Evolutionary conservation across 2,888 invertebrate genomes (phyloP), one percentile per base, ranked within the genome.

Genomic region (Campaea margaritaria): DNA sequence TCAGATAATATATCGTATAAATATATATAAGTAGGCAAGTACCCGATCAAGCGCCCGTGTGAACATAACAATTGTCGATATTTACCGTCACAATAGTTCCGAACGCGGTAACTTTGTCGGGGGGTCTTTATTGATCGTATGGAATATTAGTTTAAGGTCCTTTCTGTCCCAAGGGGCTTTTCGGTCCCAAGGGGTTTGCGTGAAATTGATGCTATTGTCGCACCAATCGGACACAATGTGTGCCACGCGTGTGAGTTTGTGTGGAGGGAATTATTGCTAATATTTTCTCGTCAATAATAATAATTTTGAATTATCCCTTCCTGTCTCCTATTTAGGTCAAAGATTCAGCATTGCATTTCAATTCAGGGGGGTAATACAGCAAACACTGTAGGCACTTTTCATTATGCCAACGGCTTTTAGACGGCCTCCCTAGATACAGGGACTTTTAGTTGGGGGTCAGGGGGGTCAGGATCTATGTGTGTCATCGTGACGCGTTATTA

Each of bases 151-250:
- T 76, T 78, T 78, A 78, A 61, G 62, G 63, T 57, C 66, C 66
- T 62, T 58, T 69, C 67, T 74, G 73, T 74, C 72, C 68, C 62
- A 65, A 73, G 59, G 62, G 63, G 58, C 63, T 64, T 62, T 54
- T 69, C 64, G 76, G 72, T 72, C 72, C 69, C 62, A 65, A 73
- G 75, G 80, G 75, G 67, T 67, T 69, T 76, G 80, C 79, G 79
- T 83, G 84, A 83, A 85, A 88, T 86, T 79, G 85, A 86, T 81
- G 85, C 85, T 66, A 81, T 87, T 86, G 86, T 68, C 68, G 85
- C 71, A 72, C 66, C 65, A 69, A 70, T 65, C 68, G 70, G 67
- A 69, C 73, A 75, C 75, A 72, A 68, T 73, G 62, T 66, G 62
- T 48, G 60, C 60, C 68, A 61, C 69, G 62, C 61, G 58, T 52